These are phyloP conservation scores for Trachops cirrhosus DNA, from an alignment of 2,797 vertebrate genomes.

Conservation along the genomic window DNA sequence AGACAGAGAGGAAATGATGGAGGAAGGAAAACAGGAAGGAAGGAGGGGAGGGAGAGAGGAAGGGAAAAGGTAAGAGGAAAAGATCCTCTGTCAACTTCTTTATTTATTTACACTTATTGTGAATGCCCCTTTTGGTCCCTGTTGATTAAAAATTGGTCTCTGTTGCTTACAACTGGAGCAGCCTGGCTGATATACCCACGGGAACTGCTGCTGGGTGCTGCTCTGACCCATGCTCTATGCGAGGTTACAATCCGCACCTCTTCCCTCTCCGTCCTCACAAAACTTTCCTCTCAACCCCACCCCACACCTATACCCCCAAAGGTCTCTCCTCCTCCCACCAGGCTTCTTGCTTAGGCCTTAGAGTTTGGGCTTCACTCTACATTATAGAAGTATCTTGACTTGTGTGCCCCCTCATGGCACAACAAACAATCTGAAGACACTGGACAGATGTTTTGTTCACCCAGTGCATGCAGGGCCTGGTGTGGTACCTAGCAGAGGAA, in stretches of 20 bases:
- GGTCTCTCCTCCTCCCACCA: background rate
- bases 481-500: background rate
- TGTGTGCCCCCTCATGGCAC: background rate
- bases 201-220: background rate
- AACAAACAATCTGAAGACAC: background rate
- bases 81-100: background rate
- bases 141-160: background rate
- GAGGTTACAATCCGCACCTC: background rate
- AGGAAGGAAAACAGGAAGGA: background rate
- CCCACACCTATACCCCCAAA: accelerated
- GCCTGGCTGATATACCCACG: background rate
- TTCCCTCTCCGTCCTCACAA: background rate
- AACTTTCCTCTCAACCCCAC: background rate
- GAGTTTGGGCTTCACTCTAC: background rate
- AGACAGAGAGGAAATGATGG: background rate
- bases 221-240: background rate
- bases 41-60: background rate
- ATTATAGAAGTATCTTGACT: background rate
- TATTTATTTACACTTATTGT: background rate
- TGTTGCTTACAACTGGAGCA: background rate
- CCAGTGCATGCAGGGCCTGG: background rate
- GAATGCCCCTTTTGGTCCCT: background rate
- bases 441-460: background rate
- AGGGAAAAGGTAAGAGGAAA: background rate
- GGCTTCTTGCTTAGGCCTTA: background rate